These are phyloP conservation scores for Mormyrus iriodes DNA, from an alignment of 2,113 vertebrate species.

Conservation along the genomic window DNA sequence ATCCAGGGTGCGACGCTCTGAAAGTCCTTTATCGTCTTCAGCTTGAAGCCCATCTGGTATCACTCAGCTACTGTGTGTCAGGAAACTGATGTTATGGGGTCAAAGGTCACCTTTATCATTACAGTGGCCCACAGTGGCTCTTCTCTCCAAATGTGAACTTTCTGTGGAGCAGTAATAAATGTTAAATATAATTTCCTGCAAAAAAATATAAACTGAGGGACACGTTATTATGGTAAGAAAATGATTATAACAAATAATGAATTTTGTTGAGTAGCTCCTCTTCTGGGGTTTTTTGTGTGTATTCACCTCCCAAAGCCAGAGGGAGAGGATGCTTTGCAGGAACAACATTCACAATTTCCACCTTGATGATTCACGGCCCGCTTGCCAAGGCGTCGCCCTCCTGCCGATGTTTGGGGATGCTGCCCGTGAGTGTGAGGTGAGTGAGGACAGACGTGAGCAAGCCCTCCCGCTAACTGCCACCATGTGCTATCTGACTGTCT, in stretches of 20 bases:
- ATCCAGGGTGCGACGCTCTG: neutral
- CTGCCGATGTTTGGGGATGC: slow-evolving; percentile 26
- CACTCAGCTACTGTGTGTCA: slow-evolving; percentile 52
- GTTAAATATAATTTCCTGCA: neutral
- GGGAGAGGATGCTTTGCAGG: neutral
- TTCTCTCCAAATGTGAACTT: slow-evolving; percentile 21
- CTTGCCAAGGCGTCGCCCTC: slow-evolving; percentile 18
- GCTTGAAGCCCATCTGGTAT: slow-evolving; percentile 56
- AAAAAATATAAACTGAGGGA: neutral
- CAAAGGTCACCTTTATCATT: slow-evolving; percentile 55
- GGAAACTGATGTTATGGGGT: slow-evolving; percentile 43
- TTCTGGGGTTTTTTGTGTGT: neutral
- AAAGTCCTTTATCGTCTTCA: slow-evolving; percentile 29
- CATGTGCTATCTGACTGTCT: slow-evolving; percentile 32
- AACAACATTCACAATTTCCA: neutral
- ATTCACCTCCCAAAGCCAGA: neutral
- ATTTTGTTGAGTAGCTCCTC: neutral
- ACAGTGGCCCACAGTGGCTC: slow-evolving; percentile 42
- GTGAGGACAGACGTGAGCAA: slow-evolving; percentile 32
- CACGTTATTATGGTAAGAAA: neutral
- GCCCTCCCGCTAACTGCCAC: slow-evolving; percentile 40
- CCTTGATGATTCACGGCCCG: neutral
- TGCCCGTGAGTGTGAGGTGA: slow-evolving; percentile 31
- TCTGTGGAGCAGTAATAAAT: neutral
- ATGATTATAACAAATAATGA: neutral